Conservation (phyloP, 1,140 invertebrate species). For the Drosophila tropicalis region DNA sequence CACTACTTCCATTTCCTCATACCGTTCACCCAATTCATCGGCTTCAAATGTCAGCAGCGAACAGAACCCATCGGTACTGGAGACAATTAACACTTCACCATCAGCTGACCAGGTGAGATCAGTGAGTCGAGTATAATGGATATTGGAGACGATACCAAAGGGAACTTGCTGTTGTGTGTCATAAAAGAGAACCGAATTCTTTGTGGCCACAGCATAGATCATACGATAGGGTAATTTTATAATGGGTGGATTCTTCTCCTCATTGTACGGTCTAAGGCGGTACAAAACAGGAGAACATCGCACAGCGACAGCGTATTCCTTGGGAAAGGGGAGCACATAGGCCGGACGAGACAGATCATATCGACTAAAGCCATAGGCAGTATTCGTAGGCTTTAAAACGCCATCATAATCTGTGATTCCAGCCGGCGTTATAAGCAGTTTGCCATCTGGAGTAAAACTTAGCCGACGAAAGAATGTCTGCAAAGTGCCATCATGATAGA, state of each 20-base stretch:
- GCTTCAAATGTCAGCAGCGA: constrained; percentile 93
- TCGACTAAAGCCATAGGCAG: constrained; percentile 92
- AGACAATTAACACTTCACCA: constrained; percentile 91
- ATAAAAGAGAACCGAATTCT: constrained; percentile 93
- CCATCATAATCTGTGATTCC: constrained; percentile 89
- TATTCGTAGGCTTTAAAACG: constrained; percentile 87
- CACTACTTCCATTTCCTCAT: constrained; percentile 83
- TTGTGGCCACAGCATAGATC: constrained; percentile 95
- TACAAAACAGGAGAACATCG: constrained; percentile 92
- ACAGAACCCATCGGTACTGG: constrained; percentile 98
- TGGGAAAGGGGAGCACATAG: constrained; percentile 90
- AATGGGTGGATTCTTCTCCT: constrained; percentile 83
- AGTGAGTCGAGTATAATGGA: constrained; percentile 96
- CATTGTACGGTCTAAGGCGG: constrained; percentile 86
- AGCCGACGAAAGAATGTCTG: constrained; percentile 96
- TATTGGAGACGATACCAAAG: constrained; percentile 93
- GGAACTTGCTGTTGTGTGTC: constrained; percentile 95
- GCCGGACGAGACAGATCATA: constrained; percentile 85
- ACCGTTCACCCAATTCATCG: constrained; percentile 91
- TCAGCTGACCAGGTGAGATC: constrained; percentile 96
- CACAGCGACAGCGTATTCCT: constrained; percentile 91
- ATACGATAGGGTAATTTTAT: constrained; percentile 91
- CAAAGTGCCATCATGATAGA: constrained; percentile 97
- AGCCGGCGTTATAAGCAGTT: constrained; percentile 93
- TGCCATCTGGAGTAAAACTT: constrained; percentile 94